Percentiles rank a stretch among this genome's conserved stretches.
Conservation (phyloP, 2,113 vertebrate species). For the rat (Rattus norvegicus) region GRCr8 NC_086021.1:69759501-69760000, state of each 20-base stretch:
- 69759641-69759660: slow-evolving; percentile 5
- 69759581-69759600: background rate
- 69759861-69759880: background rate
- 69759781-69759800: background rate
- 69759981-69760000: background rate
- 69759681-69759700: background rate
- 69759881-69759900: rapidly evolving
- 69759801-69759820: background rate
- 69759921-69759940: background rate
- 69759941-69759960: background rate
- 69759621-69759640: background rate
- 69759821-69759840: slow-evolving; percentile 16
- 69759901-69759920: background rate
- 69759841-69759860: background rate
- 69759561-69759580: background rate
- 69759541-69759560: slow-evolving; percentile 2
- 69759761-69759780: background rate
- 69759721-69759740: background rate
- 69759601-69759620: background rate
- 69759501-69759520: slow-evolving; percentile 40
- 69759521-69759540: background rate
- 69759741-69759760: background rate
- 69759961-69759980: background rate
- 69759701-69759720: background rate
- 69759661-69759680: background rate